Evolutionary conservation across 2,797 vertebrate species (phyloP), one percentile per base, ranked within the genome.

Genomic region (Setipinna tenuifilis): DNA sequence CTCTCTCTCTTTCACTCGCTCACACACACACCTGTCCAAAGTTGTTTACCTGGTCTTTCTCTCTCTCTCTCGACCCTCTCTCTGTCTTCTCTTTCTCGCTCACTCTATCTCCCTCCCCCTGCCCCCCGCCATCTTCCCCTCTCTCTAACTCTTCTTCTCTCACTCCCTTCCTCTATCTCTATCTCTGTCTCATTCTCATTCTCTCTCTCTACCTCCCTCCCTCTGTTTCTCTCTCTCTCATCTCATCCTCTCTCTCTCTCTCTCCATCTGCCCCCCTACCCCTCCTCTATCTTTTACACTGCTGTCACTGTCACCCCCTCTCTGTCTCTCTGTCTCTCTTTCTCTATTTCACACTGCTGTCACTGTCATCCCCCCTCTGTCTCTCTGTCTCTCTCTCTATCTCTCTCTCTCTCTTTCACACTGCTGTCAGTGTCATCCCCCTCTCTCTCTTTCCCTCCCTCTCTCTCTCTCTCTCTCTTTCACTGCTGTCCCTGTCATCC

Each of bases 341-440:
- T 75, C 68, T 75, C 25, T 11, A 3, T 48, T 48, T 48, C 46
- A 48, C 46, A 48, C 46, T 48, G 46, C 10, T 3, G 46, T 2
- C 61, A 21, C 1, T 25, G n/a, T n/a, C n/a, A n/a, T n/a, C n/a
- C n/a, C n/a, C n/a, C n/a, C 19, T 41, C 6, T 28, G 78, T 65
- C 89, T 86, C 85, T n/a, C n/a, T n/a, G n/a, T 61, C 44, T 83
- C 90, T 87, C 85, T 87, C 87, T 85, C 86, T 90, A 58, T 85
- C 80, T 12, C 48, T 25, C 11, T 82, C 46, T 54, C 81, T 82
- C 14, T 23, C 81, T 82, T 7, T 82, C 80, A 9, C 80, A 48
- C 46, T 48, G 46, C 10, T 3, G 46, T 48, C 46, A 48, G 4
- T 3, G 46, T 48, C 46, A 48, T 48, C 46, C 46, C 46, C 16